Evolutionary conservation across 2,113 vertebrate genomes (phyloP).

Genomic region (Misgurnus anguillicaudatus): DNA sequence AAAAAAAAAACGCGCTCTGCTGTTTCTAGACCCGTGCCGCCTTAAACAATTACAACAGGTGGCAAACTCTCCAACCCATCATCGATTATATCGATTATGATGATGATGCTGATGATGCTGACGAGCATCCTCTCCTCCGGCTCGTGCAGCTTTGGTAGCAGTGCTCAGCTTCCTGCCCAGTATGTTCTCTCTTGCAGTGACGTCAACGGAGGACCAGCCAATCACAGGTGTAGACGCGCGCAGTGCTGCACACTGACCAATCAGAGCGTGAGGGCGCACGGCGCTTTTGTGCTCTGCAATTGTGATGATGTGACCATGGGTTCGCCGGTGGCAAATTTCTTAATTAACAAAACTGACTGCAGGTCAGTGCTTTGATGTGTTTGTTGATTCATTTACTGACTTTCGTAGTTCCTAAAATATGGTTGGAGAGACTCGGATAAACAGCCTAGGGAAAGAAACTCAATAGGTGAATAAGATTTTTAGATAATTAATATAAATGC

Average conservation of each 20-base stretch:
- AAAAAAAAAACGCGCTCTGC: not conserved
- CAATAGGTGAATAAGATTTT: not conserved
- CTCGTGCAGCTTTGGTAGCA: slow-evolving; percentile 34
- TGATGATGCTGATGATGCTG: slow-evolving; percentile 19
- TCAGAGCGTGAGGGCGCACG: not conserved
- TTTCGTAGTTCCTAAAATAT: not conserved
- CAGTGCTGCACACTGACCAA: not conserved
- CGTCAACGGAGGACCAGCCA: slow-evolving; percentile 41
- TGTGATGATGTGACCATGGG: not conserved
- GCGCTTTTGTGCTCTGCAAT: slow-evolving; percentile 19
- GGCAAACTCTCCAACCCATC: slow-evolving; percentile 23
- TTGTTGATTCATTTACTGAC: slow-evolving; percentile 6
- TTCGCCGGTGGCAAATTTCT: slow-evolving; percentile 2
- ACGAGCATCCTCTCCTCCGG: not conserved
- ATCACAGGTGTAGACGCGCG: not conserved
- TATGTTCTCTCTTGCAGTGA: slow-evolving; percentile 47
- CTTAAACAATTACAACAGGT: slow-evolving; percentile 23
- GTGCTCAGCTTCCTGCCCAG: slow-evolving; percentile 41
- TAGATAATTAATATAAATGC: not conserved
- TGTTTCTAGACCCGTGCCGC: not conserved
- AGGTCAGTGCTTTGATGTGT: not conserved
- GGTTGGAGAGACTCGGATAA: not conserved
- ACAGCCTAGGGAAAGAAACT: not conserved
- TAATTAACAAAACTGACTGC: slow-evolving; percentile 11
- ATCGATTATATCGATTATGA: slow-evolving; percentile 32